These are phyloP conservation scores for Ptilorrhoa leucosticta DNA, from an alignment of 2,113 vertebrate species.

Conservation along the genomic window DNA sequence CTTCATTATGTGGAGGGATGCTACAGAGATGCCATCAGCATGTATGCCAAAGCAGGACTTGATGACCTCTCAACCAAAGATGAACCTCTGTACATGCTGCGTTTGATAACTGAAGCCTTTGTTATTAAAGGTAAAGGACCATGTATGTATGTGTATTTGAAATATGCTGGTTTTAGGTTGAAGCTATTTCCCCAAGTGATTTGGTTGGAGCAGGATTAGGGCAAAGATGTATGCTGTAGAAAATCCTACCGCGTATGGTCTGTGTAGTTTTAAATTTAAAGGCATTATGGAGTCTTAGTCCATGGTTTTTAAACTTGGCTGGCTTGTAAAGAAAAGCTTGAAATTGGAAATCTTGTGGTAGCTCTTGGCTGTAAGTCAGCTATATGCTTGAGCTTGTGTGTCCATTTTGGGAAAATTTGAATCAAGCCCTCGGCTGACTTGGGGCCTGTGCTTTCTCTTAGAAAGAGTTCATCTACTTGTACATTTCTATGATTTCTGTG, in stretches of 20 bases:
- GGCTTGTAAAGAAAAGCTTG: background rate
- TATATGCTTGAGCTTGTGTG: background rate
- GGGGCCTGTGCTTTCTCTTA: background rate
- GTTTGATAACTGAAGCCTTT: constrained; percentile 90
- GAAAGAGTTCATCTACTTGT: background rate
- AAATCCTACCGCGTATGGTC: background rate
- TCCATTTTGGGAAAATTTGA: background rate
- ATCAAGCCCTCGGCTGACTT: background rate
- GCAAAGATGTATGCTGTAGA: background rate
- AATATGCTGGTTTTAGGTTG: background rate
- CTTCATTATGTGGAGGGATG: constrained; percentile 91
- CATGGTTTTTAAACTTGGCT: constrained; percentile 25
- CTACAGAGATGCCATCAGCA: constrained; percentile 91
- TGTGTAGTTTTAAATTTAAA: constrained; percentile 4
- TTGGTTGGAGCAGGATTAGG: background rate
- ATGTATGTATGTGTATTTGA: background rate
- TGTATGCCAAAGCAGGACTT: constrained; percentile 90
- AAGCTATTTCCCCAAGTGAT: background rate
- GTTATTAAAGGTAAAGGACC: constrained; percentile 89
- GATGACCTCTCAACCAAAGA: constrained; percentile 84
- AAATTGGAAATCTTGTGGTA: background rate
- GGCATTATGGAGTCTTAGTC: constrained; percentile 4
- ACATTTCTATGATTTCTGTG: background rate
- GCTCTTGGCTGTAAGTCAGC: background rate
- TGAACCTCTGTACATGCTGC: constrained; percentile 87